A percentile compares a stretch with the other conserved stretches of the same genome.
phyloP scores from a whole-genome alignment of 2,113 vertebrate genomes.

The Platysteira castanea region DNA sequence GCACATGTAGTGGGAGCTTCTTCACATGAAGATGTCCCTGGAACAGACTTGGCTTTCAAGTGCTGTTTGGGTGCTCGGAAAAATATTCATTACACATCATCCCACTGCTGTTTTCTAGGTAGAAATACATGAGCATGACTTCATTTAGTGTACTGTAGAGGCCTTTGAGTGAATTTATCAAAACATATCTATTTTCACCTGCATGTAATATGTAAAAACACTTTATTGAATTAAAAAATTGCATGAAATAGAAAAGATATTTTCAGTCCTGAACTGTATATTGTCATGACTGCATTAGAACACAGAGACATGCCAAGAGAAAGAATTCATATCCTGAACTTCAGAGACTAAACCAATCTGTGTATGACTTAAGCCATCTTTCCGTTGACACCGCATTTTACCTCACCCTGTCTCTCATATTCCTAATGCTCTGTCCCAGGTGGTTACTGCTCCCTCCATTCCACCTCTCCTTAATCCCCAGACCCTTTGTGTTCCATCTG shows the following conservation, averaged over 20 bases:
- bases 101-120: not conserved
- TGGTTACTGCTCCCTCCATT: not conserved
- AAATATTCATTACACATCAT: not conserved
- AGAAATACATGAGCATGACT: not conserved
- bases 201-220: rapidly evolving
- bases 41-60: not conserved
- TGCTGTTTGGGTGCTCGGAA: not conserved
- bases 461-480: not conserved
- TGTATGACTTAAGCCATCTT: not conserved
- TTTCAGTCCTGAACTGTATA: not conserved
- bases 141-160: not conserved
- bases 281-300: not conserved
- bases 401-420: not conserved
- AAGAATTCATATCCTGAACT: not conserved
- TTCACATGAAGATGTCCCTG: not conserved
- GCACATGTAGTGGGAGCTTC: not conserved
- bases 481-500: not conserved
- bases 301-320: not conserved
- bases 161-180: not conserved
- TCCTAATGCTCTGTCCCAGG: not conserved
- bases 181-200: not conserved
- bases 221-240: not conserved
- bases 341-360: not conserved
- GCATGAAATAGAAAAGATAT: not conserved
- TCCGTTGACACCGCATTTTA: not conserved